A percentile compares a stretch with the other conserved stretches of the same genome.
Evolutionary conservation across 2,797 vertebrate species (phyloP).

Genomic region (Chaunax sp.): DNA sequence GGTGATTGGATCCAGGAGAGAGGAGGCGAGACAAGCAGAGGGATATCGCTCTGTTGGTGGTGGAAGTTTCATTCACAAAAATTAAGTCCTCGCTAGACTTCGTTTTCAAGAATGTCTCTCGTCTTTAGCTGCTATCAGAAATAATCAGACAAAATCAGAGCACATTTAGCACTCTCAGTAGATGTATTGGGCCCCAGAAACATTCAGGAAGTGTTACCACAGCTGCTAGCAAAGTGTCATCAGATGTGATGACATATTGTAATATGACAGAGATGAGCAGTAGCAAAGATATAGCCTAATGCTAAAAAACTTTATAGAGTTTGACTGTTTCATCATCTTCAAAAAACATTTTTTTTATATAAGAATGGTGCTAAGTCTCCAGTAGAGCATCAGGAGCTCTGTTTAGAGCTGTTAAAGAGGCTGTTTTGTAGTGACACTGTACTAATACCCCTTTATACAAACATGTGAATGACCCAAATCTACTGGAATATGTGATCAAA

Average conservation of each 20-base stretch:
- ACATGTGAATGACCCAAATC: too few species aligned
- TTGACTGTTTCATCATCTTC: not conserved
- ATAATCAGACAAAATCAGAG: conserved; percentile 5
- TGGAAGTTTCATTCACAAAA: conserved; percentile 5
- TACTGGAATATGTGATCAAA: fast-evolving
- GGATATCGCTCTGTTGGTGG: not conserved
- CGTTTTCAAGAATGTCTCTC: too few species aligned
- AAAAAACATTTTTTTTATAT: not conserved
- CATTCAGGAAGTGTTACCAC: conserved; percentile 6
- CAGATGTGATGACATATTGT: not conserved
- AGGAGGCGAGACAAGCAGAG: conserved; percentile 4
- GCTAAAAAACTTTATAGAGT: not conserved
- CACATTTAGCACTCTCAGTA: not conserved
- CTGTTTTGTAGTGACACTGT: too few species aligned
- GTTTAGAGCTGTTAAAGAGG: not conserved
- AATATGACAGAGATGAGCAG: not conserved
- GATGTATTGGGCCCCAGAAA: not conserved
- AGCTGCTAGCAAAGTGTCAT: conserved; percentile 4
- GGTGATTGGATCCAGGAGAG: conserved; percentile 46
- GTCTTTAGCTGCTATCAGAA: not conserved
- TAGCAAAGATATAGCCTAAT: not conserved
- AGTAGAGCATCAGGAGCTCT: not conserved
- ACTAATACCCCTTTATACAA: too few species aligned
- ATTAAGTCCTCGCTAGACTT: not conserved
- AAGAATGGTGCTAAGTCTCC: not conserved